Base-by-base conservation (phyloP, 2,113 vertebrate species). In the Ramphastos sulfuratus region DNA sequence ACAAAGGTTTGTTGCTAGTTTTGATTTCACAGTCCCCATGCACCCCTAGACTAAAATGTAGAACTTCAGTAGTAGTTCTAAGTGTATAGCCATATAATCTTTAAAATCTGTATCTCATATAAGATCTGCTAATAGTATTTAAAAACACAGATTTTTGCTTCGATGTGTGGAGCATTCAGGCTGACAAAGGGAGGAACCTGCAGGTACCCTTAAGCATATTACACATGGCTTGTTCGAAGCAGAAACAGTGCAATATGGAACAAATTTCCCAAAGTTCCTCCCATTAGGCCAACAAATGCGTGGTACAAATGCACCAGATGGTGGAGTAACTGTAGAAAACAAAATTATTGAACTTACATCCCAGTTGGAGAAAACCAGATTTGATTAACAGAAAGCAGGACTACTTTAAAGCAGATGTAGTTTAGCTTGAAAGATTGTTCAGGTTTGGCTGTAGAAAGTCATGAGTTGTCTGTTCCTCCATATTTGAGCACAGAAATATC, bases 241-340 rank as follows among this genome's bases (percentile, higher is more conserved):
- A 60, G 35, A 16, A 73, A 80, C 63, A 7, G 9, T 85, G 42
- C 33, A 61, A 31, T 16, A 12, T 5, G 5, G 19, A 91, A 69
- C 2, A 52, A 39, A 74, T 73, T 71, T 89, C 27, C 13, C 15
- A 5, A 44, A 42, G 14, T 79, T 79, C 31, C 28, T 83, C n/a
- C 35, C 75, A 42, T 18, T 23, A 70, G 42, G 21, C 8, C 50
- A 80, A 24, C 4, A 93, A 89, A 89, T 14, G 21, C 33, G 16
- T 16, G 17, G 9, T 37, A 63, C 19, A 61, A 75, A 72, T 20
- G 24, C 42, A 76, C 12, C 89, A 95, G 74, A 80, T 85, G 64
- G 78, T 89, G 55, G 52, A 89, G 78, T 39, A 90, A 70, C 81
- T 73, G 46, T 27, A 89, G 81, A 89, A 90, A 93, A 79, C 23